Evolutionary conservation across 1,140 invertebrate genomes (phyloP).

Genomic region (Cephus cinctus): DNA sequence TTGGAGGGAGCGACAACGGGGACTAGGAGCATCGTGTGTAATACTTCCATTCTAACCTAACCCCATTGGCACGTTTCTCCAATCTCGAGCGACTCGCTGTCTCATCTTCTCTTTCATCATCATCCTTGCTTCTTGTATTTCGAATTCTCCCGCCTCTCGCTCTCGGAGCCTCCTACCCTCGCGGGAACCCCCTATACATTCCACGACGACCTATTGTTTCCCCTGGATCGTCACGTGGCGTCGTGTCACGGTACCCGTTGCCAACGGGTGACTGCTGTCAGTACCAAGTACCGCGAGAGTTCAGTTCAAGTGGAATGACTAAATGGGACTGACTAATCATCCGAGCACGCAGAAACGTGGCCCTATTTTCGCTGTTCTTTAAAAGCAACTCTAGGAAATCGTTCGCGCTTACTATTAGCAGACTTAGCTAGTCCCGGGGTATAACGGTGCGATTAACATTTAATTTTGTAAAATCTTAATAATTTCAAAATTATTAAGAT

Average conservation of each 20-base stretch:
- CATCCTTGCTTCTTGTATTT: not conserved
- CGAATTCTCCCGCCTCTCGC: not conserved
- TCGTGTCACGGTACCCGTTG: constrained; percentile 20
- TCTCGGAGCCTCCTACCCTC: constrained; percentile 1
- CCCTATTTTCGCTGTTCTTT: constrained; percentile 33
- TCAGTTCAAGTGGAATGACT: constrained; percentile 40
- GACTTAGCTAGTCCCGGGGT: no score
- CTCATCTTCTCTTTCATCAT: constrained; percentile 14
- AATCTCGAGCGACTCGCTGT: no score
- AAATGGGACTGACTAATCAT: constrained; percentile 39
- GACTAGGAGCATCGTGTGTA: no score
- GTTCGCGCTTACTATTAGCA: no score
- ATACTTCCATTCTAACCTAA: no score
- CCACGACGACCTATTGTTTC: constrained; percentile 27
- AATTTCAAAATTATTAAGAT: no score
- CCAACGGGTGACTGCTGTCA: constrained; percentile 31
- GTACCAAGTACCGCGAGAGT: constrained; percentile 30
- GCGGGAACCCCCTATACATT: constrained; percentile 16
- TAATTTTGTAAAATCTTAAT: no score
- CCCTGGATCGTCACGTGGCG: constrained; percentile 22
- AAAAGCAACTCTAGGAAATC: no score
- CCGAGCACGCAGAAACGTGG: constrained; percentile 35
- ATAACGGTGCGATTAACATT: no score
- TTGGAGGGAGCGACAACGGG: no score
- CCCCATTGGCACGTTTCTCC: no score